These are phyloP conservation scores for Euborellia annulipes DNA, from an alignment of 1,140 invertebrate species.

Conservation along the genomic window DNA sequence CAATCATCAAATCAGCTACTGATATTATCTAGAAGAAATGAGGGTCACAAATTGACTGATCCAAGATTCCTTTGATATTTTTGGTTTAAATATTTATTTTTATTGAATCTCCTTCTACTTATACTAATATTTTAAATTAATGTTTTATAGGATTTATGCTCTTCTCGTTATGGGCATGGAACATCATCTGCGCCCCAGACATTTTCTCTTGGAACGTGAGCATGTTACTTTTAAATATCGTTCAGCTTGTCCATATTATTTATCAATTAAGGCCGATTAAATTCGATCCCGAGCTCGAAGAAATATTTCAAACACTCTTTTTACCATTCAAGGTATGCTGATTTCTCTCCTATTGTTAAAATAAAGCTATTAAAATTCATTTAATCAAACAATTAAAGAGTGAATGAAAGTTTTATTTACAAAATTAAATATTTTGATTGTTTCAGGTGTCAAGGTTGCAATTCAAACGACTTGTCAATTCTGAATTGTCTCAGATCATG, in stretches of 20 bases:
- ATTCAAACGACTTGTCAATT: constrained; percentile 64
- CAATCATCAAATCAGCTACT: too few relatives aligned
- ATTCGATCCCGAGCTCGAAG: constrained; percentile 70
- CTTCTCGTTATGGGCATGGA: constrained; percentile 77
- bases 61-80: too few relatives aligned
- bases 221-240: constrained; percentile 69
- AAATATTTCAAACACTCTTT: constrained; percentile 67
- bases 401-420: too few relatives aligned
- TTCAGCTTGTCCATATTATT: constrained; percentile 62
- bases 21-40: too few relatives aligned
- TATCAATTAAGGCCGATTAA: constrained; percentile 73
- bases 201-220: constrained; percentile 80
- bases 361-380: too few relatives aligned
- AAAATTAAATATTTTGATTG: too few relatives aligned
- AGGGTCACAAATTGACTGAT: too few relatives aligned
- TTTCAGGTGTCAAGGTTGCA: constrained; percentile 53
- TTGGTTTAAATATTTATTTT: too few relatives aligned
- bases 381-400: too few relatives aligned
- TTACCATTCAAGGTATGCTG: constrained; percentile 71
- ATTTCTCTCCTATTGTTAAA: too few relatives aligned
- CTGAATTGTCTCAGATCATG: constrained; percentile 68
- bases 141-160: constrained; percentile 64
- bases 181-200: constrained; percentile 73
- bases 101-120: too few relatives aligned
- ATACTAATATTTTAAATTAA: too few relatives aligned